These are phyloP conservation scores for Lepisosteus osseus DNA, from an alignment of 2,113 vertebrate genomes.

Conservation along the genomic window DNA sequence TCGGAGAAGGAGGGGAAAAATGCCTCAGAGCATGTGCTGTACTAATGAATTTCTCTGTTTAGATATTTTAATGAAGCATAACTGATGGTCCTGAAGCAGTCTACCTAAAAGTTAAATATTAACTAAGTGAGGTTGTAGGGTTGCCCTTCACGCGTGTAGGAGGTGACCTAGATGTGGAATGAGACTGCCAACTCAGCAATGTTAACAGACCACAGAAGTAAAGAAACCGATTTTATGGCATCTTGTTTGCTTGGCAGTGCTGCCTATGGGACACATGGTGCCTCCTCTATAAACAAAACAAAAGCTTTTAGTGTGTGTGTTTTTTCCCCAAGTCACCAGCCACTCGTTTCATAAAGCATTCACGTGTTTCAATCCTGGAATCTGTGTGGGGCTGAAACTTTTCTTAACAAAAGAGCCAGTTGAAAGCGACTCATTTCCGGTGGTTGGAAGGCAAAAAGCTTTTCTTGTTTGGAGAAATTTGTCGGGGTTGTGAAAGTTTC, in stretches of 20 bases:
- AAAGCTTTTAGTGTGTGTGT: slow-evolving; percentile 11
- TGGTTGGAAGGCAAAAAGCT: neutral
- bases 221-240: neutral
- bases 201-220: slow-evolving; percentile 23
- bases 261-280: neutral
- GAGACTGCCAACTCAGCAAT: slow-evolving; percentile 17
- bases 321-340: neutral
- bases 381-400: slow-evolving; percentile 43
- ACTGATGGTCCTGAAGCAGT: slow-evolving; percentile 3
- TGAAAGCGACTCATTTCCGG: neutral
- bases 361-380: slow-evolving; percentile 47
- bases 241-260: slow-evolving; percentile 4
- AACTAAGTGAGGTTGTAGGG: slow-evolving; percentile 25
- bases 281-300: slow-evolving; percentile 4
- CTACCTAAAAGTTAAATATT: slow-evolving; percentile 49
- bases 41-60: slow-evolving; percentile 17
- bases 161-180: slow-evolving; percentile 46
- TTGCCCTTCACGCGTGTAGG: slow-evolving; percentile 39
- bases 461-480: neutral
- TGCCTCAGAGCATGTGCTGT: neutral
- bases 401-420: slow-evolving; percentile 35
- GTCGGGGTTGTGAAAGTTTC: neutral
- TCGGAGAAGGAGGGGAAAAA: neutral
- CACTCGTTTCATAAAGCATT: slow-evolving; percentile 19
- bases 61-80: slow-evolving; percentile 22